Evolutionary conservation across 2,888 invertebrate species (phyloP), one percentile per base, ranked within the genome.

Genomic region (Diaphora mendica): DNA sequence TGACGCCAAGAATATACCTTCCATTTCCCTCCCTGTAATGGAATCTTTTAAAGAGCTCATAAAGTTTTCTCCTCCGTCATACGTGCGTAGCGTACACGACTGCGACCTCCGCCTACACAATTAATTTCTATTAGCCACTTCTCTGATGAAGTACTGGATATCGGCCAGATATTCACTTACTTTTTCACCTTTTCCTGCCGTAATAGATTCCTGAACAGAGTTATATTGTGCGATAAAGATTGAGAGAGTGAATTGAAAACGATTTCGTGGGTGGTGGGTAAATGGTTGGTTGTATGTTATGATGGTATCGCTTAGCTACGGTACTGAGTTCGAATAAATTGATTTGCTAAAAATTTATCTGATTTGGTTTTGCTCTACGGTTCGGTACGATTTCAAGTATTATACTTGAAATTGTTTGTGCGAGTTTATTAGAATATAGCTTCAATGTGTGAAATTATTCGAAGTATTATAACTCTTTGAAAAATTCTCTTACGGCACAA

Each of bases 221-320:
- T 70, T 70, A 70, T 65, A 59, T 66, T 55, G 65, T 15, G 42
- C 69, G 65, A 66, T 73, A 69, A 73, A 65, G 42, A 64, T 69
- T 73, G 39, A 65, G 44, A 30, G 26, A 65, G 68, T 69, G 55
- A 69, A 73, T 73, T 73, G 69, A 65, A 73, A 73, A 39, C 69
- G 73, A 39, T 73, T 73, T 33, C 39, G 9, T 5, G n/a, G 26
- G 48, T 68, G 44, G 33, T 33, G 69, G 48, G 55, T 30, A 66
- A 51, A 30, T 55, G 66, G 59, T 33, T 17, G 42, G 65, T 64
- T 39, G 71, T 59, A 55, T 55, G 69, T 44, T 65, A 66, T 42
- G 69, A 70, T 65, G 39, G 51, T 42, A 70, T 69, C 73, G 69
- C 48, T 62, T 1, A 8, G 65, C 33, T 15, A 33, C 7, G 39